Conservation (phyloP, 1,140 invertebrate genomes). For the Panulirus ornatus region DNA sequence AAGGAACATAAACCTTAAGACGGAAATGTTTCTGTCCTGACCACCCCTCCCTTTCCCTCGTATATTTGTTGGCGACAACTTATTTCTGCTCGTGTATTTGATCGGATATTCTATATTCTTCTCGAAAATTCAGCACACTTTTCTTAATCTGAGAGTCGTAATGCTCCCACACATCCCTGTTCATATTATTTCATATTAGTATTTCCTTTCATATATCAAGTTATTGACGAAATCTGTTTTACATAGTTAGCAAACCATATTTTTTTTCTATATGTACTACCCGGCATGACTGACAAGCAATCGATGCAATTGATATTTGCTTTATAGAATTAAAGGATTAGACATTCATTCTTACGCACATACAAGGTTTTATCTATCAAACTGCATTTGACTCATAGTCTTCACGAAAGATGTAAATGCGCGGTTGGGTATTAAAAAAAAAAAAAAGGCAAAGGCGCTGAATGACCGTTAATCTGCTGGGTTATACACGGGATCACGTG, state of each 20-base stretch:
- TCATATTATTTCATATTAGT: background rate
- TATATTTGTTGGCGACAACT: constrained; percentile 4
- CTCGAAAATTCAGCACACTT: background rate
- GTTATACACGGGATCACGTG: too few species aligned
- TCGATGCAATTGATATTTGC: too few species aligned
- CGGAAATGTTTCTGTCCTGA: background rate
- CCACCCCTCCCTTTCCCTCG: background rate
- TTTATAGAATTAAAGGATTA: too few species aligned
- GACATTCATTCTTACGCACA: too few species aligned
- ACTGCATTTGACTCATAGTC: too few species aligned
- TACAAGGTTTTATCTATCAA: too few species aligned
- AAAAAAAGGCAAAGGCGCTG: too few species aligned
- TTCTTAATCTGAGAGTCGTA: background rate
- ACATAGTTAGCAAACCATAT: background rate
- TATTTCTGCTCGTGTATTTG: background rate
- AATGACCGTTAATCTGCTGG: too few species aligned
- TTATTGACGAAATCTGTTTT: background rate
- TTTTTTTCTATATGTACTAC: background rate
- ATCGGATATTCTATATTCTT: background rate
- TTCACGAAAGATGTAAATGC: too few species aligned
- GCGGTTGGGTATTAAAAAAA: too few species aligned
- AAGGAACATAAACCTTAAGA: background rate
- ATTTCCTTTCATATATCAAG: background rate
- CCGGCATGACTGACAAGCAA: too few species aligned
- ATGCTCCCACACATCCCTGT: background rate